Evolutionary conservation across 2,797 vertebrate species (phyloP).

Genomic region (Anas capensis): DNA sequence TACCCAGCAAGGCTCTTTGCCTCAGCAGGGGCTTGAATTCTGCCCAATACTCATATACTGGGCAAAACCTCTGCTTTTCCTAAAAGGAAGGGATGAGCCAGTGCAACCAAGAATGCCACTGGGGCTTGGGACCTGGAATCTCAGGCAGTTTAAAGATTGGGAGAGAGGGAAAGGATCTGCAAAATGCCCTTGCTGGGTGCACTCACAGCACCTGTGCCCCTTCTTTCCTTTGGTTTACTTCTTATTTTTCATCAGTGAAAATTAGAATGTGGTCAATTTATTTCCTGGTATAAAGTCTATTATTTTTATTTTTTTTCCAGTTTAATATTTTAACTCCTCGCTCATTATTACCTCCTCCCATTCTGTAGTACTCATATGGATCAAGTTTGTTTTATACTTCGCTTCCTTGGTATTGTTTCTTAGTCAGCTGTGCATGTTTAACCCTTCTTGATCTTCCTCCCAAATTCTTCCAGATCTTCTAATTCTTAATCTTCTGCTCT

Average conservation of each 20-base stretch:
- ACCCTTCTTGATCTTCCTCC: neutral
- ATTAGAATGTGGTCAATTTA: neutral
- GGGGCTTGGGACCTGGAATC: neutral
- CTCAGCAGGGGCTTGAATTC: neutral
- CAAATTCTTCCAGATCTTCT: neutral
- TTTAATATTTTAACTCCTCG: neutral
- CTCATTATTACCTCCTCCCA: neutral
- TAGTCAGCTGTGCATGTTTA: neutral
- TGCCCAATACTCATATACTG: neutral
- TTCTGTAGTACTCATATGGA: neutral
- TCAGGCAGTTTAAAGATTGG: neutral
- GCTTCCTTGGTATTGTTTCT: neutral
- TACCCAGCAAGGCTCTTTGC: neutral
- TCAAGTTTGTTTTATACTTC: neutral
- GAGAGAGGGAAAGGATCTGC: neutral
- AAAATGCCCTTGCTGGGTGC: neutral
- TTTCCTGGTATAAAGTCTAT: neutral
- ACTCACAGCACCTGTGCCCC: rapidly evolving
- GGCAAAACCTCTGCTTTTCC: neutral
- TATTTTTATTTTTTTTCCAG: neutral
- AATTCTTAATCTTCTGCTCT: neutral
- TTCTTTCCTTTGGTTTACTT: neutral
- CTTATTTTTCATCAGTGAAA: too few relatives aligned
- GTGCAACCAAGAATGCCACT: neutral
- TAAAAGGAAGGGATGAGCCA: neutral